These are phyloP conservation scores for Parelbella ahira DNA, from an alignment of 2,888 invertebrate species.

Conservation along the genomic window DNA sequence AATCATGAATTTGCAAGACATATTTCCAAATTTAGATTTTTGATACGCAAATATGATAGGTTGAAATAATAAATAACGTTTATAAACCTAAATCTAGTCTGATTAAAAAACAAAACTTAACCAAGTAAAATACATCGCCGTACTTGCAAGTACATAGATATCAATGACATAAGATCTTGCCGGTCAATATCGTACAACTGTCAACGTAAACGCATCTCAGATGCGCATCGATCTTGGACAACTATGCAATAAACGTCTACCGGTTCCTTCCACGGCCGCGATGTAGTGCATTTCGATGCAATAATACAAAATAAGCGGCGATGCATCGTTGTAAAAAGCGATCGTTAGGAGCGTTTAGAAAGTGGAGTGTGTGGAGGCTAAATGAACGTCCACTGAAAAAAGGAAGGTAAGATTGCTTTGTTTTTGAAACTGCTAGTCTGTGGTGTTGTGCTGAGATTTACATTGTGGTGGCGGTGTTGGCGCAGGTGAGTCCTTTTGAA, in stretches of 20 bases:
- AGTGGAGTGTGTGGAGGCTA: neutral
- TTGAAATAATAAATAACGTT: too few relatives aligned
- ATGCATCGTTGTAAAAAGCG: conserved; percentile 41
- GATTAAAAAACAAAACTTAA: too few relatives aligned
- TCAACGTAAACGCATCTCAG: conserved; percentile 11
- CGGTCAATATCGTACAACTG: conserved; percentile 11
- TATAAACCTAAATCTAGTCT: too few relatives aligned
- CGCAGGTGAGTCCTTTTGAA: too few relatives aligned
- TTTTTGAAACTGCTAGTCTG: conserved; percentile 24
- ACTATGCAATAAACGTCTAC: conserved; percentile 23
- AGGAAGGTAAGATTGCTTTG: conserved; percentile 2
- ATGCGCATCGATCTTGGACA: conserved; percentile 16
- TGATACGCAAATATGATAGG: too few relatives aligned
- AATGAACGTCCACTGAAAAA: too few relatives aligned
- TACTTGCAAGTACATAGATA: too few relatives aligned
- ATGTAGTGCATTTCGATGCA: conserved; percentile 15
- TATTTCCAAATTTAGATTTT: too few relatives aligned
- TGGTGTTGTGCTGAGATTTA: conserved; percentile 28
- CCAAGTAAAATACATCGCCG: too few relatives aligned
- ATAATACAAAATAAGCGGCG: conserved; percentile 35
- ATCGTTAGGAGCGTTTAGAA: conserved; percentile 40
- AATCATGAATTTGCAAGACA: too few relatives aligned
- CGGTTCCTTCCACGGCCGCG: conserved; percentile 12
- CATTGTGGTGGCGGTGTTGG: conserved; percentile 43
- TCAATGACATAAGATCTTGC: conserved; percentile 4